Evolutionary conservation across 2,113 vertebrate species (phyloP).

Genomic region (Ptychochromis oligacanthus): DNA sequence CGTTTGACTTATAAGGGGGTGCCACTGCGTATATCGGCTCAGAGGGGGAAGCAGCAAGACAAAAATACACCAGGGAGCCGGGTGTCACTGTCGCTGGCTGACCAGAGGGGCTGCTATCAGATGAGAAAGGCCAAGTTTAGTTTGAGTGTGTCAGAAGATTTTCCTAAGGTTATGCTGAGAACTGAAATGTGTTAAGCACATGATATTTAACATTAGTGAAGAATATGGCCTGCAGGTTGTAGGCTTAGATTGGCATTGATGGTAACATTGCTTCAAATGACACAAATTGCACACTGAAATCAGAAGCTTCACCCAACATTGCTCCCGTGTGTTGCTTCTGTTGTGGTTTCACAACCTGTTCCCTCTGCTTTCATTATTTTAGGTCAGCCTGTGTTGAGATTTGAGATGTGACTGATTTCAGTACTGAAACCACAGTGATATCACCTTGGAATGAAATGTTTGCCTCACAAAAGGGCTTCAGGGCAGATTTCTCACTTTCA

Average conservation of each 20-base stretch:
- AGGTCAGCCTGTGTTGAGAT: too few species aligned
- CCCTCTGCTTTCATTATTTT: too few species aligned
- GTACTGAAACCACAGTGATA: too few species aligned
- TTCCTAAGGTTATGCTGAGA: slow-evolving; percentile 9
- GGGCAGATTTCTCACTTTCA: not conserved
- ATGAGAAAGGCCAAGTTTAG: slow-evolving; percentile 41
- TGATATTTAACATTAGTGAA: not conserved
- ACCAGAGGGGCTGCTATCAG: slow-evolving; percentile 55
- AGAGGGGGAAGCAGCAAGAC: slow-evolving; percentile 38
- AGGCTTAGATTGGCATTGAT: not conserved
- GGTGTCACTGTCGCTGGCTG: slow-evolving; percentile 31
- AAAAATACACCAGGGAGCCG: slow-evolving; percentile 75
- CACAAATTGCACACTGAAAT: too few species aligned
- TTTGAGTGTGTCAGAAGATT: not conserved
- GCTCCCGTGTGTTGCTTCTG: too few species aligned
- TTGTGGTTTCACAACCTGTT: too few species aligned
- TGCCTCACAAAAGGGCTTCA: too few species aligned
- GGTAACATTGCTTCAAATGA: not conserved
- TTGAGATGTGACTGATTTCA: too few species aligned
- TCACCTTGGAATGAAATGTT: too few species aligned
- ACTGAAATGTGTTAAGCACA: not conserved
- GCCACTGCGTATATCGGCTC: slow-evolving; percentile 47
- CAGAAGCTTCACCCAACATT: too few species aligned
- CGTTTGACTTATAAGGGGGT: slow-evolving; percentile 74
- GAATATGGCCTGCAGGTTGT: not conserved